phyloP scores from a whole-genome alignment of 2,888 invertebrate species.

The Hermodice carunculata region DNA sequence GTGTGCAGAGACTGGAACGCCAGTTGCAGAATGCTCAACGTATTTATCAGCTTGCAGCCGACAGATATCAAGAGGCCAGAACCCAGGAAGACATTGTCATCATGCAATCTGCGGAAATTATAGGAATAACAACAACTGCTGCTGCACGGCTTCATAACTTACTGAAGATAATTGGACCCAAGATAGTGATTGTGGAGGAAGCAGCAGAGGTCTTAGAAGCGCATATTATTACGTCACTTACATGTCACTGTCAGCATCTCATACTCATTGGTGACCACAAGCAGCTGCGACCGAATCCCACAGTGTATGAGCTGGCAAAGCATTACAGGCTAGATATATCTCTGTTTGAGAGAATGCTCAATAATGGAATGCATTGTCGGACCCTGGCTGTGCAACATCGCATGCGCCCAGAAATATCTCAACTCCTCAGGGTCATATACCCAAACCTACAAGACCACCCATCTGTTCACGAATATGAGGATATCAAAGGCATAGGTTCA shows the following conservation, averaged over 20 bases:
- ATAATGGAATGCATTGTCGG: constrained; percentile 76
- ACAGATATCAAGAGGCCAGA: constrained; percentile 37
- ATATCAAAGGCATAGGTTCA: constrained; percentile 52
- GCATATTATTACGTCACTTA: constrained; percentile 84
- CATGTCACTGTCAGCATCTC: constrained; percentile 81
- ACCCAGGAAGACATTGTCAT: constrained; percentile 50
- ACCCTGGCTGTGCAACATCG: constrained; percentile 75
- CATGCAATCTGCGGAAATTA: constrained; percentile 47
- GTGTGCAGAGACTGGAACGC: constrained; percentile 31
- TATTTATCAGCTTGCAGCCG: constrained; percentile 33
- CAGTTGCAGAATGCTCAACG: constrained; percentile 32
- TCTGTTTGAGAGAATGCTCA: constrained; percentile 85
- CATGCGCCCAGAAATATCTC: constrained; percentile 66
- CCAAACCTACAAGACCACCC: constrained; percentile 53
- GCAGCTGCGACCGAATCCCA: constrained; percentile 82
- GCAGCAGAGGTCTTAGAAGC: constrained; percentile 90
- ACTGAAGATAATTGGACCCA: constrained; percentile 61
- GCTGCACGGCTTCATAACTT: constrained; percentile 59
- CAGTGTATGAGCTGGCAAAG: constrained; percentile 78
- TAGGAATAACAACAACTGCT: constrained; percentile 67
- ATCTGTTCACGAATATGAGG: constrained; percentile 45
- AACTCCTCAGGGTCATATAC: constrained; percentile 57
- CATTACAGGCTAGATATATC: constrained; percentile 82
- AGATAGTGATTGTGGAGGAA: constrained; percentile 80
- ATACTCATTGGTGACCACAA: constrained; percentile 88